Evolutionary conservation across 2,888 invertebrate genomes (phyloP), one percentile per base, ranked within the genome.

Genomic region (Leucophora obtusa): DNA sequence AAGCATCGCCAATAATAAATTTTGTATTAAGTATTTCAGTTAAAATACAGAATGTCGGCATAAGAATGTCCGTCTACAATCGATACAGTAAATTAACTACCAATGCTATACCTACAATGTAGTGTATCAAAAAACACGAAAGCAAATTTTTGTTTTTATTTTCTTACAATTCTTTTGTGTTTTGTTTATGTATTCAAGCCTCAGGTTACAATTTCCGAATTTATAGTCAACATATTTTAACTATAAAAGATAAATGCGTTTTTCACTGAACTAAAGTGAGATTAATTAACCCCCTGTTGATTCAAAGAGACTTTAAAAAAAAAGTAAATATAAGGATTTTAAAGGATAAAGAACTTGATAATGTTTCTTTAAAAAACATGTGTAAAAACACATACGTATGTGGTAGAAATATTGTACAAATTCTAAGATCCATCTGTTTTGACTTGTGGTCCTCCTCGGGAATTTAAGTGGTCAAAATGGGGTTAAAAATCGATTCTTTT

Each of bases 1-100:
- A 70, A 70, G 54, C 65, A 70, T 79, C 74, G 74, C 33, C 69
- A 69, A 58, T 69, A 69, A 79, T 60, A 66, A 78, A 78, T 56
- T 71, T 53, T 33, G 54, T 66, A 59, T 65, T 33, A 66, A 54
- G 58, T 53, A 68, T 73, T 58, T 65, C 24, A 65, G 43, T 7
- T 33, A 47, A 65, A 65, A 8, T 51, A 53, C 50, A 47, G 33
- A 43, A 43, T 35, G 35, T 10, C 35, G 8, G 14, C 14, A 14
- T 43, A 43, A 5, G n/a, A 6, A 14, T 51, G 50, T 24, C 21
- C 17, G 35, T 24, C 43, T 10, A 21, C 65, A 65, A 17, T 47
- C 58, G 14, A 53, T 58, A 35, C n/a, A 8, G 43, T 70, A 65
- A 70, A 70, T 76, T 58, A 18, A 73, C 59, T 51, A 51, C 11